A percentile compares a stretch with the other conserved stretches of the same genome.
Conservation (phyloP, 1,140 invertebrate genomes). For the Brevipalpus yothersi region DNA sequence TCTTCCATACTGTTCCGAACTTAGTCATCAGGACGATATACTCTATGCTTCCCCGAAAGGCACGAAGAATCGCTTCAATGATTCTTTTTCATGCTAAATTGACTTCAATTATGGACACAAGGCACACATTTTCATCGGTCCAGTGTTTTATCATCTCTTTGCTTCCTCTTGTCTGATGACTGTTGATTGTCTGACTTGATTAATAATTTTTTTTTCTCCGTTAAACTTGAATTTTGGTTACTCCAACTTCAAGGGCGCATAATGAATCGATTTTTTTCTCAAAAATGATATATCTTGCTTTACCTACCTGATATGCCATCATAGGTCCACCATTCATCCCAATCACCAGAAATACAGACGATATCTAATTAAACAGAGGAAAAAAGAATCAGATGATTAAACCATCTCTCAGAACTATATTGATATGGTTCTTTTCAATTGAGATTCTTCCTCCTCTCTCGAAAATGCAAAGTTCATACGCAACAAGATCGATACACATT, state of each 20-base stretch:
- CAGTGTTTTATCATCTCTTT: not conserved
- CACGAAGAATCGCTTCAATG: too few species aligned
- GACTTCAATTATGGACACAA: not conserved
- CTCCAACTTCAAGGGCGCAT: not conserved
- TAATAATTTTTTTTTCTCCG: not conserved
- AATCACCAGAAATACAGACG: constrained; percentile 17
- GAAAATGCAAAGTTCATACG: too few species aligned
- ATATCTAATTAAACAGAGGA: not conserved
- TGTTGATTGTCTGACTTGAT: not conserved
- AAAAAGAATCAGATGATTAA: too few species aligned
- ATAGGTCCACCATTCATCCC: constrained; percentile 86
- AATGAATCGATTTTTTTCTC: not conserved
- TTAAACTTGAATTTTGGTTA: not conserved
- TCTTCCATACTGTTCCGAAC: too few species aligned
- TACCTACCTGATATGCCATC: constrained; percentile 66
- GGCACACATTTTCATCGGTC: not conserved
- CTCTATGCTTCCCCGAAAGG: too few species aligned
- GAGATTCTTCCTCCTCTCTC: too few species aligned
- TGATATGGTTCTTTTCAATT: too few species aligned
- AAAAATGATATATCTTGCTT: not conserved
- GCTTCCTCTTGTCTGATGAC: not conserved
- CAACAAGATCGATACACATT: too few species aligned
- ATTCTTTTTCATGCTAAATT: too few species aligned
- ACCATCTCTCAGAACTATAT: too few species aligned
- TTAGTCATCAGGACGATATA: too few species aligned